Percentiles rank a stretch among this genome's conserved stretches.
These are phyloP conservation scores for Drosophila littoralis DNA, from an alignment of 1,140 invertebrate genomes.

Conservation along the genomic window DNA sequence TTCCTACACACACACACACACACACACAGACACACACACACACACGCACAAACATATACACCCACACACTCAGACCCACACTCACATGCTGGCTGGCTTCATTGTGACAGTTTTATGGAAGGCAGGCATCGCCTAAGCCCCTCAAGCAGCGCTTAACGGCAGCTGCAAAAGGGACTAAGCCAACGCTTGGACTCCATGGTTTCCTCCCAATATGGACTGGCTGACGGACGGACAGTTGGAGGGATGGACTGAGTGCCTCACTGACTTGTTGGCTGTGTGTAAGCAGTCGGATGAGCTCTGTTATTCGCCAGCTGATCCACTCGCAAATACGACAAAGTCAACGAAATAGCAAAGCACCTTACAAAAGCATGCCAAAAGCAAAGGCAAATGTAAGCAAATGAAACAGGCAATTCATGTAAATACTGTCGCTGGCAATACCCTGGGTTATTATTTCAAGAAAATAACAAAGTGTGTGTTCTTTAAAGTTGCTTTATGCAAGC, in stretches of 20 bases:
- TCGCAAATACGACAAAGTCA: slow-evolving; percentile 40
- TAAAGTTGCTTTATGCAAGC: no score
- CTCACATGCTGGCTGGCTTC: slow-evolving; percentile 3
- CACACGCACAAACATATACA: background rate
- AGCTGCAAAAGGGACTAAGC: slow-evolving; percentile 35
- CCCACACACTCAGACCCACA: background rate
- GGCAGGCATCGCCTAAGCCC: slow-evolving; percentile 42
- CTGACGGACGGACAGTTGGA: background rate
- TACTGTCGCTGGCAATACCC: no score
- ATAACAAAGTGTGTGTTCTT: no score
- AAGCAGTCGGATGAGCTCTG: slow-evolving; percentile 55
- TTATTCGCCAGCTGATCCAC: slow-evolving; percentile 55
- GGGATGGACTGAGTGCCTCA: slow-evolving; percentile 5
- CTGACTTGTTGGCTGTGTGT: slow-evolving; percentile 39
- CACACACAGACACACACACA: background rate
- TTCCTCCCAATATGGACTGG: background rate
- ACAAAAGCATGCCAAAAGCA: slow-evolving; percentile 8
- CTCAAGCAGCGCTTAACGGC: slow-evolving; percentile 52
- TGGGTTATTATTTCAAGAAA: no score
- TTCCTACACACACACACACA: background rate
- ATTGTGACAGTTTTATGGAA: slow-evolving; percentile 46
- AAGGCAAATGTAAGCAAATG: background rate
- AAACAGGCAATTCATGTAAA: background rate
- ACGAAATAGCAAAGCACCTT: slow-evolving; percentile 9
- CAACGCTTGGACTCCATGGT: slow-evolving; percentile 15